Base-by-base conservation (phyloP, 2,797 vertebrate species). In the Chaunax sp. region DNA sequence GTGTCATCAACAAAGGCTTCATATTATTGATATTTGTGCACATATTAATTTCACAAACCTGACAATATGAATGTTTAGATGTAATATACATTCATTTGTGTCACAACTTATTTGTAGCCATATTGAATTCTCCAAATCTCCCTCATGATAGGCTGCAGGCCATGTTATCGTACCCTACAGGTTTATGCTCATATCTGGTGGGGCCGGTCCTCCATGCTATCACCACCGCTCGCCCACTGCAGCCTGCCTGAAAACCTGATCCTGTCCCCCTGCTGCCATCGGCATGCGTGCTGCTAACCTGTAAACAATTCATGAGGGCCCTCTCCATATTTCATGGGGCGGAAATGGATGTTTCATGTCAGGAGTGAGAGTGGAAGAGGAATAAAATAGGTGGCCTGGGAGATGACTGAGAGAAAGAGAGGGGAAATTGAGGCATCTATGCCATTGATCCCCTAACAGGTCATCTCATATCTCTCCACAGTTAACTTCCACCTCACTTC, bases 231-330 rank as follows among this genome's bases (percentile, higher is more conserved):
- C 30, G 18, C 74, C 57, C 50, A 41, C 55, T 58, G 52, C 37
- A 73, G 54, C 65, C 52, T 59, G 56, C 41, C 52, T 64, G 57
- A 72, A 75, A 83, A 82, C 72, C 60, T 53, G 65, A 75, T 64
- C 72, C 53, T 33, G 61, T 77, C 56, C 66, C 69, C 53, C 64
- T 35, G 66, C 81, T 73, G 72, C 80, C 75, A 57, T 69, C 71
- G 80, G 77, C 86, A 52, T 82, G 70, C 80, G 69, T 51, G 77
- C 80, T 73, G 76, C 81, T 88, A 72, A 87, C 86, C 81, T 81
- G 90, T 94, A 87, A 93, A 93, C 91, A 90, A 92, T 94, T 94
- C 82, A 93, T 93, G 90, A 92, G 87, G 64, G 67, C 75, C 64
- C 78, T 75, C 84, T 93, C 81, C 78, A 93, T 93, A 89, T 93